Conservation (phyloP, 2,113 vertebrate genomes). For the Bufo gargarizans region DNA sequence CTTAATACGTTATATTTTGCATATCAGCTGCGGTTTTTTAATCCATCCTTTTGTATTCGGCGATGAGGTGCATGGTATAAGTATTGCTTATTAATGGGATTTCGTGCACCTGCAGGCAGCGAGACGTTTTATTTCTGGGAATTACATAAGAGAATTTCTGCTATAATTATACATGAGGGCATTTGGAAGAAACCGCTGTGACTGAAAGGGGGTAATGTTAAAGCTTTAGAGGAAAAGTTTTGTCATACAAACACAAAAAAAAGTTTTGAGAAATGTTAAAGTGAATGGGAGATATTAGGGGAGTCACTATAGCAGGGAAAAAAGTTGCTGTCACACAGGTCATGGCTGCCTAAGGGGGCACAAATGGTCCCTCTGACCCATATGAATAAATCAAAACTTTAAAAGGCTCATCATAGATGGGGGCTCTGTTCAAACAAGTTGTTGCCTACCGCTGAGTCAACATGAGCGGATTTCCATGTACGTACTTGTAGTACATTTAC, state of each 20-base stretch:
- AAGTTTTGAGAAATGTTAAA: background rate
- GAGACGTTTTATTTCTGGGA: slow-evolving; percentile 77
- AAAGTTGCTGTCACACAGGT: background rate
- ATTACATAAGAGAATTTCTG: background rate
- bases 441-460: no score
- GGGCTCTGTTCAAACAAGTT: no score
- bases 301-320: background rate
- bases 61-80: slow-evolving; percentile 86
- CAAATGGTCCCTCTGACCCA: background rate
- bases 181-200: background rate
- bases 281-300: background rate
- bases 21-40: slow-evolving; percentile 83
- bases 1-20: slow-evolving; percentile 69
- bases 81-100: slow-evolving; percentile 86
- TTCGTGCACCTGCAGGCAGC: slow-evolving; percentile 85
- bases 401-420: background rate
- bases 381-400: background rate
- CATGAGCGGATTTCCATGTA: no score
- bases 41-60: slow-evolving; percentile 83
- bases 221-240: background rate
- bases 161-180: slow-evolving; percentile 9
- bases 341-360: background rate
- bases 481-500: background rate
- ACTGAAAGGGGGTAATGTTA: background rate
- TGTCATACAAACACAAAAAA: background rate